phyloP scores from a whole-genome alignment of 2,113 vertebrate genomes.

The Corvus hawaiiensis region DNA sequence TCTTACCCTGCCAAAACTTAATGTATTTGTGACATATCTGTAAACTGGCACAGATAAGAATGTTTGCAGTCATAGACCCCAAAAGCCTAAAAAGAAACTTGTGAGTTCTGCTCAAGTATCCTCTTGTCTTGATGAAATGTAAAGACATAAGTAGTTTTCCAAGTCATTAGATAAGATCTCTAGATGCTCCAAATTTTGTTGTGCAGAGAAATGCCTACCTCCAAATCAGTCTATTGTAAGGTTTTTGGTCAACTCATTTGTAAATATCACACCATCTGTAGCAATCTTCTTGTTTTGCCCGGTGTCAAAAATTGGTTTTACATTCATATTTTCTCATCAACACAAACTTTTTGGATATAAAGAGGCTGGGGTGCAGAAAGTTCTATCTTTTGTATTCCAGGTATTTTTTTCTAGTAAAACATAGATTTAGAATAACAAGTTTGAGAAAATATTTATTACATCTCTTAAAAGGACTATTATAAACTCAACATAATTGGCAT shows the following conservation, averaged over 20 bases:
- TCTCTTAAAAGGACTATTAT: neutral
- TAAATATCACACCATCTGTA: neutral
- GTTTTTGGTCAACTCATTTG: neutral
- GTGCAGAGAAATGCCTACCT: neutral
- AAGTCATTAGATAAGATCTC: neutral
- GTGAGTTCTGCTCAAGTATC: neutral
- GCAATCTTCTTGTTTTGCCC: neutral
- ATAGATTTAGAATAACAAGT: neutral
- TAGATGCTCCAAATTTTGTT: neutral
- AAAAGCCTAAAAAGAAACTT: neutral
- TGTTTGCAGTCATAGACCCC: neutral
- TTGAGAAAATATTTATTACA: neutral
- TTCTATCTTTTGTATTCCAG: neutral
- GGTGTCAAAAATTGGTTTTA: neutral
- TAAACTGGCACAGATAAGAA: neutral
- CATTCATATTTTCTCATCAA: neutral
- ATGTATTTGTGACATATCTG: neutral
- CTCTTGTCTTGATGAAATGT: neutral
- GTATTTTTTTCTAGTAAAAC: neutral
- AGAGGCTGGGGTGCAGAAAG: neutral
- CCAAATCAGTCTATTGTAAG: neutral
- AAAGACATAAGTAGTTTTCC: neutral
- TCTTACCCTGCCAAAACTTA: neutral
- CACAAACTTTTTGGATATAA: neutral
- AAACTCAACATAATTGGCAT: neutral